Conservation (phyloP, 2,113 vertebrate species). For the Erinaceus europaeus region DNA sequence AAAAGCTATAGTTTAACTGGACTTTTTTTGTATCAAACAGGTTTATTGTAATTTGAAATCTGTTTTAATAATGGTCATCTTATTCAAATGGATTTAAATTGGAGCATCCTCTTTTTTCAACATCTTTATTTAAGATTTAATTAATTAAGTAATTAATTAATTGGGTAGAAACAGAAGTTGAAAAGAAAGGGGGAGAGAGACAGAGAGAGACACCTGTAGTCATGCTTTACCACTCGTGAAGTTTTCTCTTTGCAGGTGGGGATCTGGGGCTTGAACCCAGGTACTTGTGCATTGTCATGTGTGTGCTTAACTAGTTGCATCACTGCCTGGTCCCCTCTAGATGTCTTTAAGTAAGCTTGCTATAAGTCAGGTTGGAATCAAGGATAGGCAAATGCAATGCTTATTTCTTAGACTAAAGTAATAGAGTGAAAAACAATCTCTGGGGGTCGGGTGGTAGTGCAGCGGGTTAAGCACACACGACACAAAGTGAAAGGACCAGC, state of each 20-base stretch:
- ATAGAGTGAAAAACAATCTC: too few species aligned
- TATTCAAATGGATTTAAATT: constrained; percentile 4
- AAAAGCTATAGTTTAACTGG: background rate
- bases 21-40: background rate
- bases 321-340: too few species aligned
- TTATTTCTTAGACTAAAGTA: background rate
- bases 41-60: background rate
- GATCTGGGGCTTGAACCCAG: background rate
- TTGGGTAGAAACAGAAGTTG: too few species aligned
- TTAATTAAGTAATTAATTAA: too few species aligned
- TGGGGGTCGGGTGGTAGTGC: too few species aligned
- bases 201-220: too few species aligned
- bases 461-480: too few species aligned
- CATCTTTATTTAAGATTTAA: too few species aligned
- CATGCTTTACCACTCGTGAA: too few species aligned
- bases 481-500: too few species aligned
- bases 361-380: background rate
- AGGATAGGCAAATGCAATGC: background rate
- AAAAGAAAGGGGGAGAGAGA: too few species aligned
- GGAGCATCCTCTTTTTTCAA: too few species aligned
- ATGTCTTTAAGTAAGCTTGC: background rate
- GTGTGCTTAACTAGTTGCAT: background rate
- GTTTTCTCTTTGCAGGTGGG: background rate
- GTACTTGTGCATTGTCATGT: background rate
- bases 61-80: background rate